Evolutionary conservation across 2,113 vertebrate species (phyloP).

Genomic region (Lontra canadensis): DNA sequence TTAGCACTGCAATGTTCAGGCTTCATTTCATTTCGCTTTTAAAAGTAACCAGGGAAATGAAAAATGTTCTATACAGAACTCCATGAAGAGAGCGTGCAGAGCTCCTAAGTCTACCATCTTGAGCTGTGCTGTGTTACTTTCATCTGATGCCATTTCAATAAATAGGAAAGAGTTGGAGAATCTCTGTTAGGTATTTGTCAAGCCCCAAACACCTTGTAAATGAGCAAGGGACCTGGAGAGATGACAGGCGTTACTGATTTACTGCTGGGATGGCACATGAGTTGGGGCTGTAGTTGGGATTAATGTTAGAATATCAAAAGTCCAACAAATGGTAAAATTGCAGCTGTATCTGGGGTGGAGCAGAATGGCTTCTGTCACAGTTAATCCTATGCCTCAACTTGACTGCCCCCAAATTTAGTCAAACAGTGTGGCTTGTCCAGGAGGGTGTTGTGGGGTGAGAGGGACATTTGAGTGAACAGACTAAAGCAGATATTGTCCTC

Average conservation of each 20-base stretch:
- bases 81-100: background rate
- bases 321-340: background rate
- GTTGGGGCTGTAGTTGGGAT: background rate
- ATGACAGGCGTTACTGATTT: background rate
- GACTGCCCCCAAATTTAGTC: background rate
- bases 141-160: background rate
- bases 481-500: background rate
- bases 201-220: background rate
- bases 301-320: slow-evolving; percentile 28
- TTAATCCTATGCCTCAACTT: background rate
- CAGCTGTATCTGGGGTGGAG: background rate
- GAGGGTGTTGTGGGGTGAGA: background rate
- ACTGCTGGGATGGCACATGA: background rate
- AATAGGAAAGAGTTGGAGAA: background rate
- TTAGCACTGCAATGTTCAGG: background rate
- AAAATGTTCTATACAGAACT: background rate
- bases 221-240: background rate
- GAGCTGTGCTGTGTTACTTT: background rate
- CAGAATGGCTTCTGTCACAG: background rate
- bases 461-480: background rate
- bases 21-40: slow-evolving; percentile 39
- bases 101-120: background rate
- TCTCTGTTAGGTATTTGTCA: background rate
- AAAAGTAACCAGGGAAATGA: slow-evolving; percentile 48
- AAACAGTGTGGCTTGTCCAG: background rate